Base-by-base conservation (phyloP, 1,140 invertebrate genomes). In the Lepidurus packardi region DNA sequence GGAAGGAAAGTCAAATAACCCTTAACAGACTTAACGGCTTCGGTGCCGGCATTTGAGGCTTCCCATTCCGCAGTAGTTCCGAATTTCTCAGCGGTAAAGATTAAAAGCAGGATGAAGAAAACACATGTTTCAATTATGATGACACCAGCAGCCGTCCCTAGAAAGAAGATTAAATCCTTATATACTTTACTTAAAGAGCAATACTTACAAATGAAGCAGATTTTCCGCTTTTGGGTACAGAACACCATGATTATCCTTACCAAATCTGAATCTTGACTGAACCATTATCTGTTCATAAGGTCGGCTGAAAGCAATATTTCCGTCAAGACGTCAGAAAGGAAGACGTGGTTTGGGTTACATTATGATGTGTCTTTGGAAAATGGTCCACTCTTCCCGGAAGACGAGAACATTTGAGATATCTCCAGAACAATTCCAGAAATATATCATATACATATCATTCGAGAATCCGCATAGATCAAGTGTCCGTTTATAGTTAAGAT, bases 1-100 rank as follows among this genome's bases (percentile, higher is more conserved):
- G 53, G 53, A 7, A 65, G 53, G 53, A 65, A 65, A 21, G 53
- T 65, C 21, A 65, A 65, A 21, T 65, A 65, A 65, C 53, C 53
- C 21, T 65, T 65, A 65, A 13, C 21, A 13, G 6, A n/a, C 6
- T 65, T 65, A 7, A 65, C 16, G 13, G 53, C 13, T 11, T 65
- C 53, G 53, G 21, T 7, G 9, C 13, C 53, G 53, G 53, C n/a
- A 16, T 65, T 65, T 65, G 53, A 21, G 53, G 34, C 34, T 34
- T 34, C 34, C 34, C 34, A 34, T 34, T 34, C 53, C 53, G 10
- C 16, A 65, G 16, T 65, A 65, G 16, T 65, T 16, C 21, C 53
- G 21, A n/a, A 65, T 21, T 65, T 65, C 13, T 65, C 53, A 65
- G 13, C 53, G 7, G 53, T 65, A 21, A 65, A 65, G 21, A 65